Base-by-base conservation (phyloP, 2,888 invertebrate genomes). In the Thecocarcelia acutangulata region DNA sequence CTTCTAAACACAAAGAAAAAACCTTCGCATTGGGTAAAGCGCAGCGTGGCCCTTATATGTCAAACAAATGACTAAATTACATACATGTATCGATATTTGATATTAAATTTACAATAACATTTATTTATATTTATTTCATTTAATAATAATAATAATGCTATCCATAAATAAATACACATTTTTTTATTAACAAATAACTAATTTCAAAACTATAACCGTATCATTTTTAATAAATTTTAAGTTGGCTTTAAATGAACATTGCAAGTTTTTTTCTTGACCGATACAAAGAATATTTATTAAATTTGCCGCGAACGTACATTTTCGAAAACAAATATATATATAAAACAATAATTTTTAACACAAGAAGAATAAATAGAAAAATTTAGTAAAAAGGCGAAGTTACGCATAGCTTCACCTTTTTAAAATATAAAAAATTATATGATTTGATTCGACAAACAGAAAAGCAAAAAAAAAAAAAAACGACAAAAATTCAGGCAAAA, bases 1-100 rank as follows among this genome's bases (percentile, higher is more conserved):
- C 92, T 93, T 80, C 89, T 96, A 46, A 92, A 93, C 9, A 94
- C 96, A 0, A 91, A 92, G 73, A 92, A 93, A 83, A 93, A 94
- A 0, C 92, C 93, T 33, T 89, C 93, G 28, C 95, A 96, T 86
- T 96, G 96, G 96, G 93, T 96, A 61, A 93, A 94, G 86, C 91
- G 96, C 2, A 96, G 96, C 44, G 95, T 94, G 0, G 96, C 96
- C 0, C 88, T 96, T 56, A 93, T 96, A 85, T 96, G 96, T 87
- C 96, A 96, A 81, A 91, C 90, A 64, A 84, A 83, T 17, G 84
- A 85, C 70, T 85, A 72, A 17, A 15, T n/a, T n/a, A n/a, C n/a
- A n/a, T n/a, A n/a, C n/a, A n/a, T 2, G 17, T 40, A 72, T 0
- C 19, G 48, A 66, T 12, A 0, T 19, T 56, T 42, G 24, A 37